A percentile compares a stretch with the other conserved stretches of the same genome.
These are phyloP conservation scores for Papilio polyxenes DNA, from an alignment of 1,140 invertebrate species.

Conservation along the genomic window DNA sequence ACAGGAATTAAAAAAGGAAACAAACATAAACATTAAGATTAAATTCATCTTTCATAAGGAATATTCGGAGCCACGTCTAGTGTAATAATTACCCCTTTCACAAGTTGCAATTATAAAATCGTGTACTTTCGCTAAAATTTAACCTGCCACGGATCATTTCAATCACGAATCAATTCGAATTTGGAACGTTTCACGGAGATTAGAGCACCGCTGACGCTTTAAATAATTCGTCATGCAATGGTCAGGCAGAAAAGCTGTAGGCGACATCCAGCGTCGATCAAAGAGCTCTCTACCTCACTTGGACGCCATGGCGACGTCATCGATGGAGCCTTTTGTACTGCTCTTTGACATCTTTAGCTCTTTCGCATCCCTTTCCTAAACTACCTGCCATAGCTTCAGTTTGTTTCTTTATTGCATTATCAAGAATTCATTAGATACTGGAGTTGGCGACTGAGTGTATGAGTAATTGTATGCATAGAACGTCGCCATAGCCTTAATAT, in stretches of 20 bases:
- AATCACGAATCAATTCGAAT: constrained; percentile 55
- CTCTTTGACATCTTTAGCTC: background rate
- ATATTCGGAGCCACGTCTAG: background rate
- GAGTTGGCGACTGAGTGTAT: background rate
- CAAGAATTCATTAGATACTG: too few relatives aligned
- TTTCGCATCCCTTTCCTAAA: too few relatives aligned
- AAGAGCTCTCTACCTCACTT: background rate
- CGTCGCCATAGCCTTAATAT: too few relatives aligned
- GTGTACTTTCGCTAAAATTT: constrained; percentile 50
- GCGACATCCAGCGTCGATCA: background rate
- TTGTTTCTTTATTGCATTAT: too few relatives aligned
- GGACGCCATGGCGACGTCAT: background rate
- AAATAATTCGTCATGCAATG: constrained; percentile 53
- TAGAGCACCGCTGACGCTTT: constrained; percentile 50
- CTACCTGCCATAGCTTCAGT: too few relatives aligned
- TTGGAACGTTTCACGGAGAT: constrained; percentile 55
- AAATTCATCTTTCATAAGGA: background rate
- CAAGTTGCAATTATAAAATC: constrained; percentile 19
- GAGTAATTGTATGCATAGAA: too few relatives aligned
- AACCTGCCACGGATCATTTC: constrained; percentile 46
- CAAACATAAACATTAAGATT: background rate
- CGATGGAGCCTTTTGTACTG: background rate
- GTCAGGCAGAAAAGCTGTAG: background rate
- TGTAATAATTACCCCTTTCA: constrained; percentile 29
- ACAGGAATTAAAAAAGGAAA: background rate